phyloP scores from a whole-genome alignment of 2,113 vertebrate species.

The Corynorhinus townsendii region DNA sequence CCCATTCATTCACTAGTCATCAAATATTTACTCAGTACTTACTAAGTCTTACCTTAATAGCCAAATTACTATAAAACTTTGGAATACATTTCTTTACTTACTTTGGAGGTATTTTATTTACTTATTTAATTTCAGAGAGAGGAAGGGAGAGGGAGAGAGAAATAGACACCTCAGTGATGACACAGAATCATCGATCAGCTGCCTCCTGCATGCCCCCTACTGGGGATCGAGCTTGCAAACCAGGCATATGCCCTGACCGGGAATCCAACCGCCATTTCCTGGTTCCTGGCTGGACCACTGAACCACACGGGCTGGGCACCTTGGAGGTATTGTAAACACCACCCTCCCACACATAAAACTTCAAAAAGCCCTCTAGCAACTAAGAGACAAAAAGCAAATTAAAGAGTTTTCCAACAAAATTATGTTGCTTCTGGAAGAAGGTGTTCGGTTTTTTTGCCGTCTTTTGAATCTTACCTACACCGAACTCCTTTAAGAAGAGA shows the following conservation, averaged over 20 bases:
- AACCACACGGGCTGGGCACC: neutral
- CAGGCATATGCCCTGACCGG: no score
- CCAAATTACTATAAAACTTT: slow-evolving; percentile 13
- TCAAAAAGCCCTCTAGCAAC: neutral
- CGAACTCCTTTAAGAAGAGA: neutral
- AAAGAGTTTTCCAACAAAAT: slow-evolving; percentile 17
- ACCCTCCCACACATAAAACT: neutral
- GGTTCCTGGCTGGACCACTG: no score
- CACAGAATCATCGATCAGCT: no score
- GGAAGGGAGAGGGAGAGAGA: no score
- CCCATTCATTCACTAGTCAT: neutral
- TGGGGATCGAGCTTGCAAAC: no score
- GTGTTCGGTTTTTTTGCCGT: neutral
- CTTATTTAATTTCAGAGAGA: no score
- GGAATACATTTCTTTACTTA: slow-evolving; percentile 16
- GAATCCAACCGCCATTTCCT: no score
- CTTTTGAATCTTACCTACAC: slow-evolving; percentile 5
- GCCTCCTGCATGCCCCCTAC: no score
- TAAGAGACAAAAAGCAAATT: neutral
- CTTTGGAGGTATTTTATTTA: neutral
- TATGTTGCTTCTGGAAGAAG: slow-evolving; percentile 4
- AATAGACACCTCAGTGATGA: no score
- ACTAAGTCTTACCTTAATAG: neutral
- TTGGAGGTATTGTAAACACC: neutral
- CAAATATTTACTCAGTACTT: slow-evolving; percentile 5